phyloP scores from a whole-genome alignment of 2,888 invertebrate genomes.

The Hyles lineata region DNA sequence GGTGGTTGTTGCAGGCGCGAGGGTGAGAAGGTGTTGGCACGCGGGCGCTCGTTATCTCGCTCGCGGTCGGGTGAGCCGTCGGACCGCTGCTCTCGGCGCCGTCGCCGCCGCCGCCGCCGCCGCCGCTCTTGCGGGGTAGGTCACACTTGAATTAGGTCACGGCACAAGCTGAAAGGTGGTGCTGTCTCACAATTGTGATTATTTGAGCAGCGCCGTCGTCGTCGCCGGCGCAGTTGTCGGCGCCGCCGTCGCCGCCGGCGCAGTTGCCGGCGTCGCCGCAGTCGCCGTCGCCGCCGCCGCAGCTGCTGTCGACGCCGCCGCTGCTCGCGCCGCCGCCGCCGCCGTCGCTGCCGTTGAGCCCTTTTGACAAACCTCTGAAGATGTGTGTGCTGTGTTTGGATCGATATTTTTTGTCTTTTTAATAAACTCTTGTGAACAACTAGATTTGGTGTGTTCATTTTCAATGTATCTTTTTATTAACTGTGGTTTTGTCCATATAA shows the following conservation, averaged over 20 bases:
- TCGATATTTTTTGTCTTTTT: background rate
- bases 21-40: conserved; percentile 38
- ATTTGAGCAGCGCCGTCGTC: conserved; percentile 38
- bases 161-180: too few relatives aligned
- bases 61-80: conserved; percentile 50
- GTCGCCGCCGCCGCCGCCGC: conserved; percentile 33
- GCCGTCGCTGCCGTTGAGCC: conserved; percentile 43
- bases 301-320: conserved; percentile 49
- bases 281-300: conserved; percentile 44
- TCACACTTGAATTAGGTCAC: too few relatives aligned
- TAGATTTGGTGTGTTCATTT: background rate
- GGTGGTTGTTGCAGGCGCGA: conserved; percentile 37
- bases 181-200: conserved; percentile 3
- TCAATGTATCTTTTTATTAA: background rate
- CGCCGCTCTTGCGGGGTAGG: conserved; percentile 27
- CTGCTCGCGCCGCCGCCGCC: conserved; percentile 42
- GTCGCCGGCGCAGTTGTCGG: conserved; percentile 35
- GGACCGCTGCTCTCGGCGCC: conserved; percentile 49
- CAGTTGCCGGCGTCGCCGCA: conserved; percentile 39
- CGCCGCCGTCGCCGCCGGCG: conserved; percentile 36
- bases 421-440: conserved; percentile 18
- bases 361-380: conserved; percentile 22
- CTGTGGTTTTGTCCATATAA: background rate
- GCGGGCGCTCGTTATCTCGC: conserved; percentile 43
- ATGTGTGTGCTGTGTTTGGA: conserved; percentile 7